Conservation (phyloP, 1,140 invertebrate genomes). For the Trachymyrmex septentrionalis region DNA sequence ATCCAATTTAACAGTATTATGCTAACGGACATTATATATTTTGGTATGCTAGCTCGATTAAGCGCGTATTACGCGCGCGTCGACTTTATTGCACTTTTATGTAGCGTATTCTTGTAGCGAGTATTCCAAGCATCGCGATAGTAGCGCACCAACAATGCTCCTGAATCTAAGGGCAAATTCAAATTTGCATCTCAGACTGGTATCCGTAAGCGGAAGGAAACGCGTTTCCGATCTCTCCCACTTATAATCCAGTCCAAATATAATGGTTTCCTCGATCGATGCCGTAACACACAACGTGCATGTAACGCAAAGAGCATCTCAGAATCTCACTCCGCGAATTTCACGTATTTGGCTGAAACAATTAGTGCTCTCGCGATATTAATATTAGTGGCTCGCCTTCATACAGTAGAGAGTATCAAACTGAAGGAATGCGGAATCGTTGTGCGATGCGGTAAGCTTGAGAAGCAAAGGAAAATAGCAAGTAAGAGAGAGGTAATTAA, state of each 20-base stretch:
- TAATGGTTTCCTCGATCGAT: conserved; percentile 66
- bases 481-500: conserved; percentile 18
- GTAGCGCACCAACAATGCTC: neutral
- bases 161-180: conserved; percentile 40
- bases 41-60: conserved; percentile 1
- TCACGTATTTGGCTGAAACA: conserved; percentile 64
- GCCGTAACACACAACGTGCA: conserved; percentile 41
- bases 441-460: neutral
- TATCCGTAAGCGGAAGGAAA: conserved; percentile 60
- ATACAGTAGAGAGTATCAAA: neutral
- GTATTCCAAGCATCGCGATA: neutral
- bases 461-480: conserved; percentile 17
- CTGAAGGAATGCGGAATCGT: conserved; percentile 11
- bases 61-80: conserved; percentile 13
- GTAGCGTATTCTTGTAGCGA: neutral
- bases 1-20: conserved; percentile 17
- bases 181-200: conserved; percentile 51
- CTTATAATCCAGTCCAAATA: conserved; percentile 62
- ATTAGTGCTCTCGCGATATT: conserved; percentile 77
- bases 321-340: conserved; percentile 42
- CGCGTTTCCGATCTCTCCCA: conserved; percentile 61
- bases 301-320: conserved; percentile 59
- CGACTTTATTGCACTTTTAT: conserved; percentile 33
- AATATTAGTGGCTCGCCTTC: conserved; percentile 65
- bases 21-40: conserved; percentile 1